A percentile compares a stretch with the other conserved stretches of the same genome.
phyloP scores from a whole-genome alignment of 1,140 invertebrate genomes.

The Coptotermes formosanus region DNA sequence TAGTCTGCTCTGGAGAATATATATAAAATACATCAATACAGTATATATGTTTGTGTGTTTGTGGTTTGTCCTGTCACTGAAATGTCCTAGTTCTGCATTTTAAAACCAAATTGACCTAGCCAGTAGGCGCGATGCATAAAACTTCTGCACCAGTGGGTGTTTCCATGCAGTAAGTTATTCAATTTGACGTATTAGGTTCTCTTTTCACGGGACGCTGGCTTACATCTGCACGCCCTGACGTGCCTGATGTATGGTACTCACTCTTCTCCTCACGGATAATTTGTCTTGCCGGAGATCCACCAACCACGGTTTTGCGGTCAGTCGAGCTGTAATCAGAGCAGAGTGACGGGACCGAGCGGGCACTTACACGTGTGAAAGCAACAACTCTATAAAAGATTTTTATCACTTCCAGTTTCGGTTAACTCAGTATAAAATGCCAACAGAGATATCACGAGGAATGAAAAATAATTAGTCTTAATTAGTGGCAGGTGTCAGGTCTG shows the following conservation, averaged over 20 bases:
- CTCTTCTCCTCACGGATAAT: not conserved
- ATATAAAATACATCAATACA: too few species aligned
- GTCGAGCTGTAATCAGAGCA: not conserved
- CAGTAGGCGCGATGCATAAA: not conserved
- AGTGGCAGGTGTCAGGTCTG: too few species aligned
- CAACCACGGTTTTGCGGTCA: not conserved
- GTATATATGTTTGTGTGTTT: too few species aligned
- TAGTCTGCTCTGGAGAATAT: not conserved
- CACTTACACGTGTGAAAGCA: too few species aligned
- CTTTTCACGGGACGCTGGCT: not conserved
- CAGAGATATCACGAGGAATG: too few species aligned
- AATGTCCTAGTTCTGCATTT: not conserved
- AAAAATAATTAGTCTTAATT: too few species aligned
- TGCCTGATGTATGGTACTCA: not conserved
- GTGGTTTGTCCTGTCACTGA: not conserved
- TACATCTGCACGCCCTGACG: not conserved
- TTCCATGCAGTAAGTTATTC: not conserved
- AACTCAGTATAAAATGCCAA: too few species aligned
- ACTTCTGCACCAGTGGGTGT: not conserved
- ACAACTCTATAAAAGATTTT: too few species aligned
- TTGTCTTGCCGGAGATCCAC: conserved; percentile 5
- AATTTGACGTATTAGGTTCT: not conserved
- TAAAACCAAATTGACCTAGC: not conserved
- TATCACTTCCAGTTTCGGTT: too few species aligned
- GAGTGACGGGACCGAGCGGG: not conserved